Evolutionary conservation across 2,797 vertebrate genomes (phyloP).

Genomic region (Benthosema pterotum): DNA sequence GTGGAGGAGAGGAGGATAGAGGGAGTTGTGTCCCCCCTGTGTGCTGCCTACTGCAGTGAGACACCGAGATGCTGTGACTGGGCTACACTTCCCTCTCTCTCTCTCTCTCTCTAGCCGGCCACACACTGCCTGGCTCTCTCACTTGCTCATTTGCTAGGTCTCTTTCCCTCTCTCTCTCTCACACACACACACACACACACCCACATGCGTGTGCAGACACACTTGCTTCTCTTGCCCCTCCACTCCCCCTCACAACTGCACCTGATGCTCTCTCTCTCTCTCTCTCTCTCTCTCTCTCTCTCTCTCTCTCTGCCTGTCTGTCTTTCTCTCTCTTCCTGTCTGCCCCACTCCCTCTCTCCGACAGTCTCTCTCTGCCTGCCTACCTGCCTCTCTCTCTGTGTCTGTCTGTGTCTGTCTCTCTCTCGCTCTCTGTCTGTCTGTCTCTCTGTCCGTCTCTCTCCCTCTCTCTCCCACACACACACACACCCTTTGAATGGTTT

Average conservation of each 20-base stretch:
- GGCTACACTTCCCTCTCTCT: slow-evolving; percentile 74
- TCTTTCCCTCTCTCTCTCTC: slow-evolving; percentile 43
- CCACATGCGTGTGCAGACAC: too few relatives aligned
- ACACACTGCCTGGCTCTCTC: slow-evolving; percentile 43
- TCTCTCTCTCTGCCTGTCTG: neutral
- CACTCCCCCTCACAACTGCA: slow-evolving; percentile 79
- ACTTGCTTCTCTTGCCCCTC: neutral
- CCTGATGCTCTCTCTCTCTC: slow-evolving; percentile 80
- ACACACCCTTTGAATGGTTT: neutral
- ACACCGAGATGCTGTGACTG: slow-evolving; percentile 84
- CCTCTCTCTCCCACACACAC: too few relatives aligned
- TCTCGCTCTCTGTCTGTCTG: neutral
- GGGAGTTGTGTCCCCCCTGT: slow-evolving; percentile 76
- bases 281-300: slow-evolving; percentile 3
- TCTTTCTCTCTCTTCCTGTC: too few relatives aligned
- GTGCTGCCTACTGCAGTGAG: slow-evolving; percentile 77
- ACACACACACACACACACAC: too few relatives aligned
- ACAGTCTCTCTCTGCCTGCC: too few relatives aligned
- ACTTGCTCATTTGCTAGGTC: slow-evolving; percentile 30
- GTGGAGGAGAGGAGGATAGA: slow-evolving; percentile 60
- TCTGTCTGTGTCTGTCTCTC: slow-evolving; percentile 2
- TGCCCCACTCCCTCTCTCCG: slow-evolving; percentile 11
- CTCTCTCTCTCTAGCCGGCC: slow-evolving; percentile 61
- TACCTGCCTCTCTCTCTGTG: slow-evolving; percentile 55
- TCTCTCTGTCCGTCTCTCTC: too few relatives aligned